Percentiles rank a stretch among this genome's conserved stretches.
These are phyloP conservation scores for Noctua janthe DNA, from an alignment of 2,888 invertebrate genomes.

Conservation along the genomic window DNA sequence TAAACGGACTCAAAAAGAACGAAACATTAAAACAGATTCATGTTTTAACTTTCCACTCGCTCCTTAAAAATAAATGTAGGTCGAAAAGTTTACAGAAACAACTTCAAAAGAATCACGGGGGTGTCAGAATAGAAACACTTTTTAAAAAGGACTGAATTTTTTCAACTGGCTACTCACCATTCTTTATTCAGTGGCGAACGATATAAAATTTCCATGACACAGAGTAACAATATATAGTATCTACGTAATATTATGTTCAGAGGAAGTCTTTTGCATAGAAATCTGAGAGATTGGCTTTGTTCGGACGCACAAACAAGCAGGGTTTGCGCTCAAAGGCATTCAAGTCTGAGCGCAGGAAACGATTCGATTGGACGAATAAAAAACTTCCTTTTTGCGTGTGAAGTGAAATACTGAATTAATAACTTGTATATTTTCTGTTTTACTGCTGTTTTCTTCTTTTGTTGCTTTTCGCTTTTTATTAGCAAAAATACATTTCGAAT, in stretches of 20 bases:
- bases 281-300: constrained; percentile 85
- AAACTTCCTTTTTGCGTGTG: constrained; percentile 50
- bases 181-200: constrained; percentile 69
- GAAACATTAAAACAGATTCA: constrained; percentile 43
- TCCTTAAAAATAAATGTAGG: constrained; percentile 53
- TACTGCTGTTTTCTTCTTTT: constrained; percentile 24
- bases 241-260: constrained; percentile 81
- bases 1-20: constrained; percentile 16
- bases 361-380: constrained; percentile 73
- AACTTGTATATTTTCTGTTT: constrained; percentile 44
- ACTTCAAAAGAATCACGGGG: constrained; percentile 55
- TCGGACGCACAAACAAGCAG: constrained; percentile 82
- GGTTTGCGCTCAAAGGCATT: constrained; percentile 81
- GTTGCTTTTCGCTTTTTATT: constrained; percentile 9
- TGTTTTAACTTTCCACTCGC: constrained; percentile 31
- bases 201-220: constrained; percentile 82
- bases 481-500: not conserved
- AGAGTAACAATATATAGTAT: constrained; percentile 78
- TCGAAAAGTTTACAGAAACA: constrained; percentile 43
- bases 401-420: constrained; percentile 52
- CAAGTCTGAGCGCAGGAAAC: constrained; percentile 70
- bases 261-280: constrained; percentile 83
- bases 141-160: constrained; percentile 70
- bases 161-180: constrained; percentile 75
- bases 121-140: constrained; percentile 54